Base-by-base conservation (phyloP, 92 coral and sea anemone species). In the Porites cylindrica region DNA sequence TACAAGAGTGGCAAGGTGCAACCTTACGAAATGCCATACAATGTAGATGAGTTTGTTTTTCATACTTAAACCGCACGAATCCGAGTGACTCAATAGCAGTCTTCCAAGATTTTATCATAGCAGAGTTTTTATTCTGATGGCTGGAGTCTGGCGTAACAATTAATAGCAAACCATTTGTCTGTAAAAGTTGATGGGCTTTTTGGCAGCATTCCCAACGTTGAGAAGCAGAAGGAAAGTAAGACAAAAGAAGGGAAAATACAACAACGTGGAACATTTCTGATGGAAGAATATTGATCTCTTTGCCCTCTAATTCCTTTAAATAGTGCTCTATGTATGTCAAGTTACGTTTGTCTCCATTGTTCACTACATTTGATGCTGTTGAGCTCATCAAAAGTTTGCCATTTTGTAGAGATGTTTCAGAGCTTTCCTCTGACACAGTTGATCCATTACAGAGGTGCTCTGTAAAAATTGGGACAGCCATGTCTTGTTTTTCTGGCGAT, bases 21-120 rank as follows among this genome's bases (percentile, higher is more conserved):
- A 93, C 93, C 82, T 97, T 97, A 65, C 99, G 94, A 66, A 97
- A 97, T 32, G 93, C 99, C 99, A 97, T 95, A 58, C 97, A 97
- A 75, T 97, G 99, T 10, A 96, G 91, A 81, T 97, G 99, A 7
- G 88, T 92, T 21, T 95, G 93, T 66, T 97, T 97, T 12, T 91
- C 82, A 72, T 95, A 97, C 52, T 91, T 94, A 97, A 98, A 97
- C 32, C 99, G 82, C 9, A 93, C 84, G 90, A 97, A 97, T 54
- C 99, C 99, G 11, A 97, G 88, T 9, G 98, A 87, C 85, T 97
- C 98, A 32, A 97, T 79, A 13, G 96, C 99, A 66, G 66, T 61
- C 85, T 92, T 97, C 99, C 99, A 97, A 4, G 99, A 97, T 71
- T 97, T 97, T 76, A 97, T 83, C 99, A 97, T 97, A 29, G 85